Conservation (phyloP, 2,797 vertebrate genomes). For the Paguma larvata region DNA sequence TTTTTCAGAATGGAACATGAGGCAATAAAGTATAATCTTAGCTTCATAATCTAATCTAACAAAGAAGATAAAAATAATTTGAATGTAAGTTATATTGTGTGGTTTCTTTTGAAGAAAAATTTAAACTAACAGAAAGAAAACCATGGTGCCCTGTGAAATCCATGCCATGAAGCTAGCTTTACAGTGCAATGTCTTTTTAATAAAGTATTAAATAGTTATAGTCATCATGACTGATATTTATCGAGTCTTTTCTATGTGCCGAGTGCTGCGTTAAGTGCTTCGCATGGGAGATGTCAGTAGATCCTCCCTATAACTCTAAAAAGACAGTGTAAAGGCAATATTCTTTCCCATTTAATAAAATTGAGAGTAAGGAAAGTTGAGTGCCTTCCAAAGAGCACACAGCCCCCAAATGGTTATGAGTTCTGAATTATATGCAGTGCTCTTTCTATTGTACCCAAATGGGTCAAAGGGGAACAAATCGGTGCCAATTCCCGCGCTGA, state of each 20-base stretch:
- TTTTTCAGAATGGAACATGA: background rate
- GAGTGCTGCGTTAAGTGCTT: background rate
- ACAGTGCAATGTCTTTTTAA: background rate
- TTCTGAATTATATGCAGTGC: background rate
- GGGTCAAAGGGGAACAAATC: background rate
- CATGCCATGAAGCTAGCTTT: background rate
- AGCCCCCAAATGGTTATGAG: background rate
- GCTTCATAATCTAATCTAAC: conserved; percentile 1
- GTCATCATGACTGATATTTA: background rate
- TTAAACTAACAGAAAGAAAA: background rate
- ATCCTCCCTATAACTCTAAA: background rate
- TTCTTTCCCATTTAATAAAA: background rate
- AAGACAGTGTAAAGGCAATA: background rate
- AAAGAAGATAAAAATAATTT: background rate
- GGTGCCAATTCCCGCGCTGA: background rate
- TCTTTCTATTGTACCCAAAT: background rate
- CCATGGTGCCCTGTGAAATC: background rate
- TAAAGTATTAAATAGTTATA: background rate
- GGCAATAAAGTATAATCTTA: background rate
- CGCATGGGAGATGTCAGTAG: background rate
- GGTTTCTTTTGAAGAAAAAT: background rate
- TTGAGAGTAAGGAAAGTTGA: background rate
- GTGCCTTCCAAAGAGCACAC: background rate
- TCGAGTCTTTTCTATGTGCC: background rate
- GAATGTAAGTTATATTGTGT: background rate